Base-by-base conservation (phyloP, 1,140 invertebrate genomes). In the Holcopasites calliopsidis region DNA sequence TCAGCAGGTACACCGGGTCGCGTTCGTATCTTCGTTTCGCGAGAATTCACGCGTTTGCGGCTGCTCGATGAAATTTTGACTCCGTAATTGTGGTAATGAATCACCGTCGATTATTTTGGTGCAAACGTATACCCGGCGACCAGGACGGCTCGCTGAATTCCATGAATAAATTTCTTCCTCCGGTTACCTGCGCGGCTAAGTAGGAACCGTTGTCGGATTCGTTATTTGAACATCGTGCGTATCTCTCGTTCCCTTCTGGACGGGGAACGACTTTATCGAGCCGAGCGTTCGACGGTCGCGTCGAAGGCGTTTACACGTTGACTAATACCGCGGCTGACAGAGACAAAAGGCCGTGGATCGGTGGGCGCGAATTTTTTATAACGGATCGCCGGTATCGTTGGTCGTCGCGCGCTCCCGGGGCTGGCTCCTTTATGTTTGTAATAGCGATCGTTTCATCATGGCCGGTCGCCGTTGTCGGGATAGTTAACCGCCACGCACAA, bases 361-460 rank as follows among this genome's bases (percentile, higher is more conserved):
- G 49, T 11, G 64, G 47, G 40, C 49, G 50, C 55, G 54, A 78
- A 78, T 82, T 76, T n/a, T n/a, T 82, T 66, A 28, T 83, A 79
- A 83, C 66, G 62, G 52, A 83, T 83, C 62, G 62, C 57, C 26
- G n/a, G 70, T 82, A 83, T 83, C 80, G 65, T 54, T 83, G 58
- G 64, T 79, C 62, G 52, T 60, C 80, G 64, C 31, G 61, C 35
- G n/a, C n/a, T 44, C 21, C 23, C 44, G 49, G 72, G 76, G 73
- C 66, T 66, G 28, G 42, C 52, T 80, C 18, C 81, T 77, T 84
- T 71, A 73, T 80, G 76, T 77, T 73, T 84, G 62, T 83, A 83
- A 84, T 80, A 69, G 72, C 77, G 31, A 74, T 54, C 81, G 60
- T 76, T 84, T 83, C 42, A 84, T 84, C 82, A 84, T 73, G 28